Evolutionary conservation across 2,113 vertebrate genomes (phyloP), one percentile per base, ranked within the genome.

Genomic region (Poeciliopsis occidentalis): DNA sequence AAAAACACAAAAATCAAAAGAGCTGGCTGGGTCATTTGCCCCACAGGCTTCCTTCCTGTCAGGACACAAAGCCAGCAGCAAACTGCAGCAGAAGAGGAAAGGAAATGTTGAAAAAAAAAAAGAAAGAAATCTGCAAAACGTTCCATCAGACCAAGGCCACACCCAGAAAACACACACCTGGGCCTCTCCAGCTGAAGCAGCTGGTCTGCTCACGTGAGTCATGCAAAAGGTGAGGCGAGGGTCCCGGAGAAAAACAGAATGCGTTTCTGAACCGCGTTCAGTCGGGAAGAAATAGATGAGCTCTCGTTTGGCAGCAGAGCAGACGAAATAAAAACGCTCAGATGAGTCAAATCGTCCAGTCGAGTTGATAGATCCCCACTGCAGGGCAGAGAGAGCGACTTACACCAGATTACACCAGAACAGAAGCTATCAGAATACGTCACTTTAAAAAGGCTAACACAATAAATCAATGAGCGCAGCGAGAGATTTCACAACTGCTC

Each of bases 21-120:
- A 81, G 66, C 6, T 44, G 31, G 32, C 79, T 82, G 73, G 89
- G 80, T 87, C 68, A 54, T 72, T 82, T 26, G 4, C 41, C 69
- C 71, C 27, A 27, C 10, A 67, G 60, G 37, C 44, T 84, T 83
- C 73, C 85, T 91, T 88, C 88, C 82, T 90, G 79, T 65, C 32
- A 37, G 60, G 67, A 79, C 66, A 76, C 63, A 72, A 80, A 71
- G 75, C 72, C 71, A 72, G 63, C 22, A 37, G 61, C 32, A 60
- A 69, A 81, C 71, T 60, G 68, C 72, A 73, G 78, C 64, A 64
- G 12, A 31, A 65, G 17, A 44, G 54, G 32, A 13, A 44, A 64
- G 39, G 22, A 63, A 74, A 60, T 29, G 57, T 2, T 5, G 2
- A 76, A 74, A 11, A 2, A 2, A 37, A 37, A 10, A 34, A 8